Conservation (phyloP, 2,888 invertebrate species). For the Drosophila sordidula region DNA sequence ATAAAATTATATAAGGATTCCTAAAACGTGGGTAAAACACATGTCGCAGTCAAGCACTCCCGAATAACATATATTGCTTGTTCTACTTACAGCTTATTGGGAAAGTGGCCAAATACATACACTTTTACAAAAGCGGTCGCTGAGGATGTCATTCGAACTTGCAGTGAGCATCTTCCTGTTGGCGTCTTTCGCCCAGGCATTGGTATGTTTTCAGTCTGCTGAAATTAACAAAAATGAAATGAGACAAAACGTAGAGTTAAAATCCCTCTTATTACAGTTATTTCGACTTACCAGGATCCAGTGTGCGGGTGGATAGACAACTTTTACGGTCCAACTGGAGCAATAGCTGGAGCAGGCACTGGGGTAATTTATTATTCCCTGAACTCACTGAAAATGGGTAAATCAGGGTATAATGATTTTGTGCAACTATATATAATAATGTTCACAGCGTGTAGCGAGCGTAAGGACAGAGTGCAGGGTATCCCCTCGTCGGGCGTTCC, state of each 20-base stretch:
- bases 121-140: slow-evolving; percentile 92
- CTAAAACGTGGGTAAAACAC: background rate
- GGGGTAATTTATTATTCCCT: slow-evolving; percentile 4
- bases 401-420: background rate
- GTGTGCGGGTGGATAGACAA: slow-evolving; percentile 95
- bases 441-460: too few species aligned
- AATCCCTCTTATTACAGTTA: slow-evolving; percentile 1
- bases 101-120: slow-evolving; percentile 94
- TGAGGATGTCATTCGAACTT: slow-evolving; percentile 16
- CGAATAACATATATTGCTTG: background rate
- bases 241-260: background rate
- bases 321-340: slow-evolving; percentile 94
- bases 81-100: slow-evolving; percentile 8
- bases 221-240: too few species aligned
- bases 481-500: too few species aligned
- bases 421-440: too few species aligned
- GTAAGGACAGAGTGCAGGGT: too few species aligned
- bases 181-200: slow-evolving; percentile 21
- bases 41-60: background rate
- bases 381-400: background rate
- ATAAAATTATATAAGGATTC: too few species aligned
- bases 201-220: slow-evolving; percentile 3
- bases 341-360: slow-evolving; percentile 87
- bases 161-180: slow-evolving; percentile 5
- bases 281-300: slow-evolving; percentile 87